Evolutionary conservation across 53 echinoderm and acorn worm genomes (phyloP).

Genomic region (Temnopleurus reevesii): DNA sequence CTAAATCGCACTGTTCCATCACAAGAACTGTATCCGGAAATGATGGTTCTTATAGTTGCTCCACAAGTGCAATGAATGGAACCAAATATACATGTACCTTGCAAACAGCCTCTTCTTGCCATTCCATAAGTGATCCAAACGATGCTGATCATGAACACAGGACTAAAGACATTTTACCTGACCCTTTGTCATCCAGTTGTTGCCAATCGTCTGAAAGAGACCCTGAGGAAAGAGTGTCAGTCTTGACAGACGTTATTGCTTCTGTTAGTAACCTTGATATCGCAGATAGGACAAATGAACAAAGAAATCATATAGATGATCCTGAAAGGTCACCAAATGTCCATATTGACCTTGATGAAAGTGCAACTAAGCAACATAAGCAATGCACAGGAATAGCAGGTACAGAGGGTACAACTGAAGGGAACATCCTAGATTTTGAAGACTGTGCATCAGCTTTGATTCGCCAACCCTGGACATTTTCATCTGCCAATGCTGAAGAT

Average conservation of each 20-base stretch:
- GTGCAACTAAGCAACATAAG: not conserved
- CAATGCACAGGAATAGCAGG: not conserved
- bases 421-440: constrained; percentile 11
- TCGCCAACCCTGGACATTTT: not conserved
- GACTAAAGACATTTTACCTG: not conserved
- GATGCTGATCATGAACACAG: not conserved
- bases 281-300: not conserved
- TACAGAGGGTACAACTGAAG: not conserved
- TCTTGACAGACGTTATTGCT: not conserved
- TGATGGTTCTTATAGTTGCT: not conserved
- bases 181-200: not conserved
- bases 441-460: not conserved
- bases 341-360: not conserved
- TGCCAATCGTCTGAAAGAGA: not conserved
- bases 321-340: not conserved
- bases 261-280: not conserved
- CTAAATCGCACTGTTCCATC: not conserved
- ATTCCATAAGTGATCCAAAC: not conserved
- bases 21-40: not conserved
- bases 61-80: not conserved
- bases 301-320: not conserved
- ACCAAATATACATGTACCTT: not conserved
- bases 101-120: not conserved
- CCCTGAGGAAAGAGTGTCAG: not conserved
- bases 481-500: not conserved